Percentiles rank a stretch among this genome's conserved stretches.
phyloP scores from a whole-genome alignment of 2,113 vertebrate genomes.

The Syngnathus floridae region DNA sequence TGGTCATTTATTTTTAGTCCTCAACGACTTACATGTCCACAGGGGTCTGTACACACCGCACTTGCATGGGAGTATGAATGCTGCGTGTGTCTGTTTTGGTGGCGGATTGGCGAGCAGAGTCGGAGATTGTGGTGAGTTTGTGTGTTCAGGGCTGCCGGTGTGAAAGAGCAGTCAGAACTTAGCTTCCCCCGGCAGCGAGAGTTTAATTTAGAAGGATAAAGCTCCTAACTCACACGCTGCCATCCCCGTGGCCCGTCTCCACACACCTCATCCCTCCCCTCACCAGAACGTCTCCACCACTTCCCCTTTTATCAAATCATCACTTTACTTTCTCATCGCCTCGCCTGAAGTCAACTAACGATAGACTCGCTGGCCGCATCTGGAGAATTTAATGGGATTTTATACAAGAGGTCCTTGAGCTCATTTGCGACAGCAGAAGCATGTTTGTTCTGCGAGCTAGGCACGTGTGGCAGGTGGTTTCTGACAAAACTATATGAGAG shows the following conservation, averaged over 20 bases:
- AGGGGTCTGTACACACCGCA: slow-evolving; percentile 25
- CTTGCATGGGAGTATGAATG: slow-evolving; percentile 11
- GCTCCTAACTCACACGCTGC: slow-evolving; percentile 53
- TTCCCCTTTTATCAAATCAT: not conserved
- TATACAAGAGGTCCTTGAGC: not conserved
- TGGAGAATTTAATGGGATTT: not conserved
- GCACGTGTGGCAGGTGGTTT: too few relatives aligned
- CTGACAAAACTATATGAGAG: too few relatives aligned
- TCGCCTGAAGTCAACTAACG: not conserved
- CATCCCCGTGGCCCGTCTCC: slow-evolving; percentile 36
- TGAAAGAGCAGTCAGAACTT: slow-evolving; percentile 64
- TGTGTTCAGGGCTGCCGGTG: slow-evolving; percentile 56
- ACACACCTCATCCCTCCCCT: slow-evolving; percentile 30
- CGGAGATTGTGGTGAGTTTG: slow-evolving; percentile 60
- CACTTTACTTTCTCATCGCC: not conserved
- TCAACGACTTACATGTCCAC: slow-evolving; percentile 52
- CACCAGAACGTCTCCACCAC: slow-evolving; percentile 30
- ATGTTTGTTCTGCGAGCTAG: not conserved
- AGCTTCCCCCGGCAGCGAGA: slow-evolving; percentile 47
- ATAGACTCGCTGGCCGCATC: not conserved
- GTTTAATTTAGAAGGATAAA: slow-evolving; percentile 61
- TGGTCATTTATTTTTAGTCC: slow-evolving; percentile 65
- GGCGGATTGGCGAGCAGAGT: slow-evolving; percentile 40
- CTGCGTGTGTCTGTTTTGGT: slow-evolving; percentile 52
- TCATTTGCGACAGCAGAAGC: not conserved